Conservation (phyloP, 2,888 invertebrate species). For the Palloptera scutellata region DNA sequence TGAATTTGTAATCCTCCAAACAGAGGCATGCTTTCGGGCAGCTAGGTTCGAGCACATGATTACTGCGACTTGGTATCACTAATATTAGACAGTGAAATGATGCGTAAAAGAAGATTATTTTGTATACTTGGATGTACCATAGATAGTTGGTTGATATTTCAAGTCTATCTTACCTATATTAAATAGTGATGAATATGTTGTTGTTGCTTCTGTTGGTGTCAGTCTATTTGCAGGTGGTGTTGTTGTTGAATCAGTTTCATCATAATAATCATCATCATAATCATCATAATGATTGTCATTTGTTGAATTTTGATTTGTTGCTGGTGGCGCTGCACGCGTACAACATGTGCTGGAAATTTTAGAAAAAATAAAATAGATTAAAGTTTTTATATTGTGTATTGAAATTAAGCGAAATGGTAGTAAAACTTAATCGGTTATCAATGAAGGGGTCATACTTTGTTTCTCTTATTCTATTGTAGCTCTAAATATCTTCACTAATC, state of each 20-base stretch:
- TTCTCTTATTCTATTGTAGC: no score
- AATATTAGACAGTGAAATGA: not conserved
- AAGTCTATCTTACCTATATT: conserved; percentile 39
- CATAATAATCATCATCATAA: conserved; percentile 49
- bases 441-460: no score
- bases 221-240: conserved; percentile 24
- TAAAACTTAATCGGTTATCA: not conserved
- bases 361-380: conserved; percentile 8
- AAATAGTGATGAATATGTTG: conserved; percentile 43
- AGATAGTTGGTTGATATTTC: not conserved
- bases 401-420: not conserved
- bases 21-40: conserved; percentile 60
- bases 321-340: conserved; percentile 50
- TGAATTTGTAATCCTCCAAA: conserved; percentile 53
- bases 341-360: conserved; percentile 52
- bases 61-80: conserved; percentile 56
- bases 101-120: not conserved
- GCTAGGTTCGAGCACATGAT: conserved; percentile 54
- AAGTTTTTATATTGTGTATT: not conserved
- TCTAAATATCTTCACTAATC: no score
- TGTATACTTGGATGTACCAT: not conserved
- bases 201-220: conserved; percentile 28
- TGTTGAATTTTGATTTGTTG: conserved; percentile 40
- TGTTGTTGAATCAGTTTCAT: conserved; percentile 40
- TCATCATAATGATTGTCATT: conserved; percentile 48